Percentiles rank a stretch among this genome's conserved stretches.
phyloP scores from a whole-genome alignment of 2,888 invertebrate genomes.

The Tenthredo distinguenda region DNA sequence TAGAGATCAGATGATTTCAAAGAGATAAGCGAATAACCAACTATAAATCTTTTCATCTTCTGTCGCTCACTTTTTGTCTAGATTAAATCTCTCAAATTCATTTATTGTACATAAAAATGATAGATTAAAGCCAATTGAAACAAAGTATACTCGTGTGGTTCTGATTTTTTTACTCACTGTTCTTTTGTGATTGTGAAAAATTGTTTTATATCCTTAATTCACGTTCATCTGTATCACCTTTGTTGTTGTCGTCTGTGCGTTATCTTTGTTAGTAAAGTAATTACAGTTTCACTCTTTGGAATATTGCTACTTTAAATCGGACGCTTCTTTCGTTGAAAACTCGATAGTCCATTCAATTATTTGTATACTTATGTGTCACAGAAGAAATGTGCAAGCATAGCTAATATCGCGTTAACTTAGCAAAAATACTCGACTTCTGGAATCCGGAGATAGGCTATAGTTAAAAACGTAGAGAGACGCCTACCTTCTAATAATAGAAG shows the following conservation, averaged over 20 bases:
- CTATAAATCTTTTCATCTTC: not conserved
- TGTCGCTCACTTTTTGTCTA: not conserved
- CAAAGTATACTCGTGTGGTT: not conserved
- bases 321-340: not conserved
- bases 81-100: not conserved
- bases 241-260: not conserved
- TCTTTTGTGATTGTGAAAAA: not conserved
- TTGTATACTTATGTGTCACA: not conserved
- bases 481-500: slow-evolving; percentile 73
- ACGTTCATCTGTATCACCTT: not conserved
- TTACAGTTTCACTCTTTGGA: not conserved
- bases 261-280: not conserved
- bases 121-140: not conserved
- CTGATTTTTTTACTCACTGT: not conserved
- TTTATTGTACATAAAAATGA: not conserved
- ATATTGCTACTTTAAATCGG: not conserved
- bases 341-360: not conserved
- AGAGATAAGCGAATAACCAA: not conserved
- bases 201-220: not conserved
- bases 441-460: slow-evolving; percentile 65
- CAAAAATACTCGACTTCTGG: slow-evolving; percentile 48
- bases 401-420: slow-evolving; percentile 24
- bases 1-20: not conserved
- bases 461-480: slow-evolving; percentile 59
- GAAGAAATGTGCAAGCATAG: slow-evolving; percentile 30